Base-by-base conservation (phyloP, 2,888 invertebrate species). In the Neoitamus cyanurus region DNA sequence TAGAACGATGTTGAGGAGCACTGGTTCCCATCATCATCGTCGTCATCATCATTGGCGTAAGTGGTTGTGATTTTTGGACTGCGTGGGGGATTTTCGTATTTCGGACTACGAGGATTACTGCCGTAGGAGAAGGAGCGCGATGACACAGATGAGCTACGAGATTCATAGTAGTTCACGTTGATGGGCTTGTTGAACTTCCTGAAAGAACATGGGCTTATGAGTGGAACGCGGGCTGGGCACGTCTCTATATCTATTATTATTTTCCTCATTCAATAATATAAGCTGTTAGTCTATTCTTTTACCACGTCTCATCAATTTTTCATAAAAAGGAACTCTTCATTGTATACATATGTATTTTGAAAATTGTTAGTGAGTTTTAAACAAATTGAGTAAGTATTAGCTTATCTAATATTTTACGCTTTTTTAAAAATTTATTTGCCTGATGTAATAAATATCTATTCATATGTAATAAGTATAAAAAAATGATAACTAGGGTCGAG, bases 61-160 rank as follows among this genome's bases (percentile, higher is more conserved):
- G 90, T 90, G n/a, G 91, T 91, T 11, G 90, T 91, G 84, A 91
- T 91, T 86, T 91, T 90, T 46, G 91, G 91, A 85, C 91, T 91
- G 20, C 91, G 88, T 0, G 91, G 91, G 3, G 90, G 88, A 85
- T 88, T 89, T 73, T 90, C 90, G 84, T 88, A 89, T 86, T 88
- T 87, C 11, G 88, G 87, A 75, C 87, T 87, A 31, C 85, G 85
- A 46, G 86, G 83, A 83, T 82, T 70, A 34, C 83, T 70, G 34
- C 80, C 85, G 25, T 84, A 85, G 72, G 80, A 85, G 30, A 84
- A 85, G 36, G 86, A 86, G 3, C 86, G 77, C 30, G 85, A 75
- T 86, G 87, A 84, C 42, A 58, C 75, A 58, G 83, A 73, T 30
- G 85, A 42, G 68, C 72, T 83, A 4, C 83, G 70, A 15, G 70